Evolutionary conservation across 2,113 vertebrate species (phyloP).

Genomic region (Athene noctua): DNA sequence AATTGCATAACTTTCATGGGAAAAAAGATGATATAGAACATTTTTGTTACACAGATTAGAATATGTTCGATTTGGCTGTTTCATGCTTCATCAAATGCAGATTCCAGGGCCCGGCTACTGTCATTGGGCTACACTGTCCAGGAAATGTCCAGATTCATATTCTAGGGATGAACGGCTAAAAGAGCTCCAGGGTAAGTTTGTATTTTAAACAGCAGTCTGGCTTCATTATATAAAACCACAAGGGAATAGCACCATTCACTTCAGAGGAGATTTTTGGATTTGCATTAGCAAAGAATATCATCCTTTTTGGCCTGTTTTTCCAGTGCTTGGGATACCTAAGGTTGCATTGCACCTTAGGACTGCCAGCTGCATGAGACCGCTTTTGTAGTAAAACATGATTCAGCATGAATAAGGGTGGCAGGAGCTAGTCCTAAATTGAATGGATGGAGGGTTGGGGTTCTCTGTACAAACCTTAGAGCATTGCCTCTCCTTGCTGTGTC

Average conservation of each 20-base stretch:
- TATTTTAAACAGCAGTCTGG: neutral
- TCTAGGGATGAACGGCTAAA: neutral
- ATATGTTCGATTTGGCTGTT: neutral
- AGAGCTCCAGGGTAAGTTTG: neutral
- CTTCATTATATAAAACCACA: neutral
- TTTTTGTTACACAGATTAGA: neutral
- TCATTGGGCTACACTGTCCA: neutral
- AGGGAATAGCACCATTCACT: neutral
- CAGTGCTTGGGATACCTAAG: neutral
- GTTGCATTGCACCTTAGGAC: neutral
- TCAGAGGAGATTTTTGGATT: neutral
- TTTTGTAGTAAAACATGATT: neutral
- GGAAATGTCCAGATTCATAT: neutral
- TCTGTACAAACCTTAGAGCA: neutral
- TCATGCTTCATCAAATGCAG: neutral
- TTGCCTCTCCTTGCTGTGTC: neutral
- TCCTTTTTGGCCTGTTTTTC: neutral
- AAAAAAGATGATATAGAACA: neutral
- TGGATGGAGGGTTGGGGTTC: neutral
- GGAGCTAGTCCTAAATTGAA: neutral
- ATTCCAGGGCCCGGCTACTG: neutral
- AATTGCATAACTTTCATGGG: conserved; percentile 16
- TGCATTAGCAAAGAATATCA: neutral
- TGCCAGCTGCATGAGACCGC: neutral
- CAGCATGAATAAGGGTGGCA: neutral